Conservation (phyloP, 2,888 invertebrate species). For the Ennomos erosarius region DNA sequence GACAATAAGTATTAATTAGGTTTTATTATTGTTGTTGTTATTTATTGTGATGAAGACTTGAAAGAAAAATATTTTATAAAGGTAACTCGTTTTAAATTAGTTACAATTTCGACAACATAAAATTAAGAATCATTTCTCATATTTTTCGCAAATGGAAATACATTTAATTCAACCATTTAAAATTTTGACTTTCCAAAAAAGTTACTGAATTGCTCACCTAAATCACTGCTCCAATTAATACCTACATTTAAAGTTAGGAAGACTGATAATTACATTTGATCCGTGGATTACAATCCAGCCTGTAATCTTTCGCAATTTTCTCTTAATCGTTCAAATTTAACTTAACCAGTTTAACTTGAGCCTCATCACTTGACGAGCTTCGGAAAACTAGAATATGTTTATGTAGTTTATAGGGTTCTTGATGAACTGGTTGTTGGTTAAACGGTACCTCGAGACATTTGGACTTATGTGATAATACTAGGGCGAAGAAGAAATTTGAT, state of each 20-base stretch:
- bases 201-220: slow-evolving; percentile 54
- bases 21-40: too few species aligned
- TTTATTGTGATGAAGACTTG: too few species aligned
- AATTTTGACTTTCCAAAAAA: slow-evolving; percentile 37
- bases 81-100: too few species aligned
- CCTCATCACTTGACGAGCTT: slow-evolving; percentile 48
- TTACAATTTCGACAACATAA: too few species aligned
- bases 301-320: slow-evolving; percentile 82
- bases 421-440: slow-evolving; percentile 50
- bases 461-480: slow-evolving; percentile 83
- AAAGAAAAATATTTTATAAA: too few species aligned
- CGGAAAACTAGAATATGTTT: slow-evolving; percentile 32
- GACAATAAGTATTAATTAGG: too few species aligned
- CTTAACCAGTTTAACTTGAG: slow-evolving; percentile 55
- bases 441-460: slow-evolving; percentile 77
- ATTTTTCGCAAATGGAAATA: slow-evolving; percentile 11
- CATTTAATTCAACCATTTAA: slow-evolving; percentile 30
- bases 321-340: slow-evolving; percentile 74
- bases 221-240: slow-evolving; percentile 73
- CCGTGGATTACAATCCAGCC: slow-evolving; percentile 68
- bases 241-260: slow-evolving; percentile 70
- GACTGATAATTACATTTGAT: slow-evolving; percentile 75
- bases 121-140: slow-evolving; percentile 12
- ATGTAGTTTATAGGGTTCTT: slow-evolving; percentile 54
- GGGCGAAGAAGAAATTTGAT: slow-evolving; percentile 82